phyloP scores from a whole-genome alignment of 2,797 vertebrate species.

The Pangasius krempfi region DNA sequence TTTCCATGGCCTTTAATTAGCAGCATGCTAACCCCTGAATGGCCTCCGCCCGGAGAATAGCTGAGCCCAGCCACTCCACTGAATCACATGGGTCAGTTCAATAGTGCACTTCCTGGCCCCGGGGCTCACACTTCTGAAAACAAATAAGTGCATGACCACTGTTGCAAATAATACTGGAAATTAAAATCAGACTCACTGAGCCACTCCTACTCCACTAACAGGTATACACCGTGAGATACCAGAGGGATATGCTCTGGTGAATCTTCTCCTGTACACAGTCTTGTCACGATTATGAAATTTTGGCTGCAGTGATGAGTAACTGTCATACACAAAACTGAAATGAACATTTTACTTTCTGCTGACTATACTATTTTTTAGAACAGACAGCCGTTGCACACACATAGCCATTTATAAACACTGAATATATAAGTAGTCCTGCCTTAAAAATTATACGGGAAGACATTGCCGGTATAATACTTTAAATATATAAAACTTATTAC shows the following conservation, averaged over 20 bases:
- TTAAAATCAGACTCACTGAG: slow-evolving; percentile 23
- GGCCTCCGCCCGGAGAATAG: slow-evolving; percentile 41
- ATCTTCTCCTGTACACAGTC: neutral
- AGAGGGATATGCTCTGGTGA: neutral
- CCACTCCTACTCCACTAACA: neutral
- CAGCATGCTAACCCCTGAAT: slow-evolving; percentile 42
- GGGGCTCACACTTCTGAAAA: slow-evolving; percentile 36
- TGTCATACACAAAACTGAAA: neutral
- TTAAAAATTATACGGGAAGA: neutral
- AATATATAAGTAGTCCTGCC: neutral
- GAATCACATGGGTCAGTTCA: slow-evolving; percentile 40
- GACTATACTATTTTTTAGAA: slow-evolving; percentile 2
- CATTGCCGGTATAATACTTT: neutral
- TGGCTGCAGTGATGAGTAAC: neutral
- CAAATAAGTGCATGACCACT: slow-evolving; percentile 31
- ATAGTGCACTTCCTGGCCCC: slow-evolving; percentile 12
- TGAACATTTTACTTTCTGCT: neutral
- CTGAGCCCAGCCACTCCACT: slow-evolving; percentile 36
- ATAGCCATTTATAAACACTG: slow-evolving; percentile 4
- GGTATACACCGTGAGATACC: neutral
- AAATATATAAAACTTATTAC: neutral
- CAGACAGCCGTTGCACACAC: neutral
- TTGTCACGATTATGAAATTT: neutral
- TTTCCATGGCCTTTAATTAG: slow-evolving; percentile 58
- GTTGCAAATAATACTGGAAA: slow-evolving; percentile 29